These are phyloP conservation scores for Phasia obesa DNA, from an alignment of 2,888 invertebrate genomes.

Conservation along the genomic window DNA sequence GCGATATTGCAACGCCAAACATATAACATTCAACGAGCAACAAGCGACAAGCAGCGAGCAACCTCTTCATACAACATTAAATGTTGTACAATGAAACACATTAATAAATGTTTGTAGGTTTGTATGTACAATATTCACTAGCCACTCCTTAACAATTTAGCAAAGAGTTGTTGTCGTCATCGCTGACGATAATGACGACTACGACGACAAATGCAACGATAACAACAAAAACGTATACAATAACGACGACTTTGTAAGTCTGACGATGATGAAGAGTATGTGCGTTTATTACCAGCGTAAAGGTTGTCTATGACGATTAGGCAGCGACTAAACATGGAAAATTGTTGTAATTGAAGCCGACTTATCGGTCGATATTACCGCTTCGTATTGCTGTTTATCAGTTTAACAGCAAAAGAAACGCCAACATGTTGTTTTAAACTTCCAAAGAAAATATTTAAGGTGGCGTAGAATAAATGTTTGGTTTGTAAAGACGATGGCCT, in stretches of 20 bases:
- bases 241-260: slow-evolving; percentile 4
- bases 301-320: slow-evolving; percentile 71
- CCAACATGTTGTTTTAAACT: slow-evolving; percentile 68
- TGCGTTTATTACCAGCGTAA: slow-evolving; percentile 62
- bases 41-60: slow-evolving; percentile 13
- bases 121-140: too few species aligned
- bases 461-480: slow-evolving; percentile 65
- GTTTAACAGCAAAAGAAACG: slow-evolving; percentile 66
- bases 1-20: slow-evolving; percentile 69
- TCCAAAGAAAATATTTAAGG: slow-evolving; percentile 63
- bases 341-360: slow-evolving; percentile 75
- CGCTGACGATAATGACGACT: slow-evolving; percentile 45
- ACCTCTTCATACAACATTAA: slow-evolving; percentile 19
- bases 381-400: slow-evolving; percentile 66
- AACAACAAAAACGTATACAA: not conserved
- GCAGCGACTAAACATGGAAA: slow-evolving; percentile 75
- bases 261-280: slow-evolving; percentile 51
- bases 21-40: slow-evolving; percentile 38
- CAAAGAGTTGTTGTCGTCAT: slow-evolving; percentile 59
- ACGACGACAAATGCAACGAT: slow-evolving; percentile 3
- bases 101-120: not conserved
- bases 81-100: slow-evolving; percentile 9
- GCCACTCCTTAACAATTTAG: slow-evolving; percentile 71
- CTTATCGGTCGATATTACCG: slow-evolving; percentile 73
- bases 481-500: slow-evolving; percentile 22